A percentile compares a stretch with the other conserved stretches of the same genome.
phyloP scores from a whole-genome alignment of 1,140 invertebrate species.

The Sycophila sp. region DNA sequence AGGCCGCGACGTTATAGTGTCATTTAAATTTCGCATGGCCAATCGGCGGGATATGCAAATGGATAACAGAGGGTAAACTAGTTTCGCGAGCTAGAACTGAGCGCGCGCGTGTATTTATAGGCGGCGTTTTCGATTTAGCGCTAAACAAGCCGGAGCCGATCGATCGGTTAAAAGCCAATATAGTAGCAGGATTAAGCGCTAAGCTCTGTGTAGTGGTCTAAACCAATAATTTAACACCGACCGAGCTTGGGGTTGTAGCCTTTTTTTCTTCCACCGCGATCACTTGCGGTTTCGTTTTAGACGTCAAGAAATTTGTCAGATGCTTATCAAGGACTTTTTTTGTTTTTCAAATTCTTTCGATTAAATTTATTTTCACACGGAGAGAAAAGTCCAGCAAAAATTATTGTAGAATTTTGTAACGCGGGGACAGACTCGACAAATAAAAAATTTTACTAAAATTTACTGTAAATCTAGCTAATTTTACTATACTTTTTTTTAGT shows the following conservation, averaged over 20 bases:
- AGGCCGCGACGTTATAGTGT: background rate
- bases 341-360: too few relatives aligned
- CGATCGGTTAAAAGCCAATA: background rate
- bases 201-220: background rate
- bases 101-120: conserved; percentile 1
- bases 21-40: background rate
- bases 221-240: background rate
- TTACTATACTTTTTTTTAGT: too few relatives aligned
- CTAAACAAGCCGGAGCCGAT: background rate
- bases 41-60: conserved; percentile 1
- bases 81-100: background rate
- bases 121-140: conserved; percentile 10
- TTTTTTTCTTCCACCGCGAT: too few relatives aligned
- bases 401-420: too few relatives aligned
- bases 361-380: too few relatives aligned
- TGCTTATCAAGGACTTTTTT: background rate
- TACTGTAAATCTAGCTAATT: too few relatives aligned
- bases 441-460: too few relatives aligned
- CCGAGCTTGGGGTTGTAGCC: background rate
- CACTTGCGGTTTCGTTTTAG: background rate
- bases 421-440: too few relatives aligned
- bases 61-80: conserved; percentile 17
- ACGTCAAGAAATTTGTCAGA: too few relatives aligned
- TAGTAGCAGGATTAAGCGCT: background rate
- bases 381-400: too few relatives aligned